These are phyloP conservation scores for Mormyrus iriodes DNA, from an alignment of 2,113 vertebrate genomes.

Conservation along the genomic window DNA sequence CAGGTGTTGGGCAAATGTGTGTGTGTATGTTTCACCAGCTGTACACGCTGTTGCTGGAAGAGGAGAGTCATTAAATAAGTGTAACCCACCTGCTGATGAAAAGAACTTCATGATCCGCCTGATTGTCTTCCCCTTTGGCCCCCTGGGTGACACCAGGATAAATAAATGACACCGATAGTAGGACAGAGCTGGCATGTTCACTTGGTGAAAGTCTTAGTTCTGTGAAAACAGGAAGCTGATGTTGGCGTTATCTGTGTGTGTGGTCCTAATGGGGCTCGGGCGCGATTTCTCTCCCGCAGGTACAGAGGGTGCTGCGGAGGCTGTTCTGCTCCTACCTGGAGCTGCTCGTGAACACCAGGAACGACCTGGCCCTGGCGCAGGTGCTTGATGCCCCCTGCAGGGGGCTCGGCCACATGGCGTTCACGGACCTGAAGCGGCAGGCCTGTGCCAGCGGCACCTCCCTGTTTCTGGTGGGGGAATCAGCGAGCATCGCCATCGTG, in stretches of 20 bases:
- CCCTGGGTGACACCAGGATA: neutral
- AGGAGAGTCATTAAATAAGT: neutral
- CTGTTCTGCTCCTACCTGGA: conserved; percentile 79
- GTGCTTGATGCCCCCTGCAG: conserved; percentile 77
- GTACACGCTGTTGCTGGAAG: neutral
- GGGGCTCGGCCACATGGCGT: conserved; percentile 73
- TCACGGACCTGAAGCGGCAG: conserved; percentile 76
- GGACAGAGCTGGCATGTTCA: neutral
- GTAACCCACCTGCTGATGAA: neutral
- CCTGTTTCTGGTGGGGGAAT: conserved; percentile 76
- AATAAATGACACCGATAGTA: neutral
- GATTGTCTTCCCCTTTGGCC: neutral
- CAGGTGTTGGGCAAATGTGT: neutral
- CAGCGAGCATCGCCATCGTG: neutral
- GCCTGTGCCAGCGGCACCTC: conserved; percentile 67
- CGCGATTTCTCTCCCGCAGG: conserved; percentile 41
- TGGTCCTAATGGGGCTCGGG: neutral
- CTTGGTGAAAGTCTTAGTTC: neutral
- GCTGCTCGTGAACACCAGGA: conserved; percentile 82
- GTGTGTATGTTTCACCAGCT: neutral
- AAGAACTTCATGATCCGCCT: neutral
- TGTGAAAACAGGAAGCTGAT: neutral
- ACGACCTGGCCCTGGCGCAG: conserved; percentile 77
- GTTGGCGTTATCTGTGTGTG: neutral
- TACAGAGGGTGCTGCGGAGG: conserved; percentile 59